Conservation (phyloP, 2,888 invertebrate species). For the Rhagium mordax region DNA sequence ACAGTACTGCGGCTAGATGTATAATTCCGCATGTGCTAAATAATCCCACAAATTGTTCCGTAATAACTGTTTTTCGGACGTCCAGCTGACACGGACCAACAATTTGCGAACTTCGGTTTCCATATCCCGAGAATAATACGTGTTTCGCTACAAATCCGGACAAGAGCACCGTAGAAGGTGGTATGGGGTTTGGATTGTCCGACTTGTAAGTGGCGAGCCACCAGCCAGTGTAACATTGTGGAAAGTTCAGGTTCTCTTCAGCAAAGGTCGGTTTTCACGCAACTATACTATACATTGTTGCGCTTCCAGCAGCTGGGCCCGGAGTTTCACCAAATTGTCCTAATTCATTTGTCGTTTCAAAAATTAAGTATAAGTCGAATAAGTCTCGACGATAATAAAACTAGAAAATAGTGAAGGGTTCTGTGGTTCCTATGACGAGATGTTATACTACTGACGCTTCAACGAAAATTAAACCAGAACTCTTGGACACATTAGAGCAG, state of each 20-base stretch:
- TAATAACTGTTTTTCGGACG: not conserved
- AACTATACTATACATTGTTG: not conserved
- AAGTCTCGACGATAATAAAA: too few species aligned
- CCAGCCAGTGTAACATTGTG: not conserved
- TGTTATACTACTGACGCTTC: too few species aligned
- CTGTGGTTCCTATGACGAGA: too few species aligned
- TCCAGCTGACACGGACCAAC: not conserved
- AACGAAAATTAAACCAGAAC: too few species aligned
- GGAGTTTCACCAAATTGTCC: too few species aligned
- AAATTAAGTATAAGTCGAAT: too few species aligned
- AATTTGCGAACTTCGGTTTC: not conserved
- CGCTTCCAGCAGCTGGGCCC: not conserved
- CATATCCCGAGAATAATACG: not conserved
- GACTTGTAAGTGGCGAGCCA: not conserved
- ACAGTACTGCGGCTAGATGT: not conserved
- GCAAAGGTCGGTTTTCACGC: not conserved
- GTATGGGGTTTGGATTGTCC: not conserved
- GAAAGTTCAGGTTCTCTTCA: not conserved
- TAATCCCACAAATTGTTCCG: not conserved
- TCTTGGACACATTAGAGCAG: too few species aligned
- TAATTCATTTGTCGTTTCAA: too few species aligned
- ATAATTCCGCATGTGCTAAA: too few species aligned
- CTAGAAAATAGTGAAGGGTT: too few species aligned
- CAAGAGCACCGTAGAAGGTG: not conserved
- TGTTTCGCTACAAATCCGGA: not conserved